Conservation (phyloP, 1,140 invertebrate species). For the Hesperophylax magnus region DNA sequence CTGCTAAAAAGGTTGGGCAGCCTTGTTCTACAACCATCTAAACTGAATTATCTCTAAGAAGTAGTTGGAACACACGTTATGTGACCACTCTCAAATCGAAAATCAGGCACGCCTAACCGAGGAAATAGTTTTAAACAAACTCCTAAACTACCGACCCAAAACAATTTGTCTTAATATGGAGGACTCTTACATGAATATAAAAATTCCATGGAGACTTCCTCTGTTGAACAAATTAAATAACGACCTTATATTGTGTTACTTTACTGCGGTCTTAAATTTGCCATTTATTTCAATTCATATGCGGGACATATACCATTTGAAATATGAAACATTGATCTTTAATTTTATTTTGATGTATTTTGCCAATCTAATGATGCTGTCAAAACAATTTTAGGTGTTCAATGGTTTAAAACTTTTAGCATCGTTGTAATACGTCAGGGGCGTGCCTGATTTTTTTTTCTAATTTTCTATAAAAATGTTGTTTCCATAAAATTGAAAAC, state of each 20-base stretch:
- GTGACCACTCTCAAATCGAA: conserved; percentile 49
- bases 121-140: conserved; percentile 52
- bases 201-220: conserved; percentile 48
- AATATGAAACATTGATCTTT: no score
- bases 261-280: conserved; percentile 21
- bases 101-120: conserved; percentile 52
- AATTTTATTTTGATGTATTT: no score
- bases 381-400: no score
- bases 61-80: neutral
- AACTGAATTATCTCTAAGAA: no score
- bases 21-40: no score
- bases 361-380: no score
- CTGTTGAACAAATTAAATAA: conserved; percentile 28
- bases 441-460: no score
- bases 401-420: no score
- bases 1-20: no score
- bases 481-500: no score
- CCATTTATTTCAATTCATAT: conserved; percentile 26
- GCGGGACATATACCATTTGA: neutral
- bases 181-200: conserved; percentile 53
- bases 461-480: no score
- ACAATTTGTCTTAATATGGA: conserved; percentile 56
- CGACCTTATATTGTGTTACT: neutral
- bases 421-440: no score
- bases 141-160: conserved; percentile 47